Conservation (phyloP, 2,113 vertebrate genomes). For the Paraplagusia blochii region DNA sequence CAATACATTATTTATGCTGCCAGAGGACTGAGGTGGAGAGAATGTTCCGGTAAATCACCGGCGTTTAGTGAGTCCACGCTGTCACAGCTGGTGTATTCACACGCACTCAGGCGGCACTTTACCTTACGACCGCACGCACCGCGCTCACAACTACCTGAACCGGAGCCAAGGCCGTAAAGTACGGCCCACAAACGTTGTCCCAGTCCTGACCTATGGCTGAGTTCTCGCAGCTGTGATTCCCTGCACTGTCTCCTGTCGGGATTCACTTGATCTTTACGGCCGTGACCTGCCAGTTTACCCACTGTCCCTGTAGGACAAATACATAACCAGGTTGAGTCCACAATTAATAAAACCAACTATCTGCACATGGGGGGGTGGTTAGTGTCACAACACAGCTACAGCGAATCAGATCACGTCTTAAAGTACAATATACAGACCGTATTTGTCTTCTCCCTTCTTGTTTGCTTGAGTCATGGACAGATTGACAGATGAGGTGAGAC, state of each 20-base stretch:
- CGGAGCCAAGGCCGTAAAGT: slow-evolving; percentile 58
- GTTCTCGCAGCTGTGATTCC: slow-evolving; percentile 59
- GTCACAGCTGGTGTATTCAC: slow-evolving; percentile 38
- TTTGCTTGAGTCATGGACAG: no score
- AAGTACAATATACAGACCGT: no score
- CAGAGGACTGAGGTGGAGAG: slow-evolving; percentile 41
- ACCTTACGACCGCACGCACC: slow-evolving; percentile 49
- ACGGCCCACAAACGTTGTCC: slow-evolving; percentile 62
- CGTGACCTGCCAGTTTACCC: slow-evolving; percentile 45
- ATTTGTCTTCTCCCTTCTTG: no score
- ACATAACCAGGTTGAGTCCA: background rate
- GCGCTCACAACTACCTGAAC: slow-evolving; percentile 45
- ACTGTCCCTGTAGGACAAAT: slow-evolving; percentile 15
- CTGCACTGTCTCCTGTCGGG: slow-evolving; percentile 45
- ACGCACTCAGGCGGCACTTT: slow-evolving; percentile 35
- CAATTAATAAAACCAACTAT: background rate
- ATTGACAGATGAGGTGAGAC: no score
- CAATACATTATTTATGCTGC: slow-evolving; percentile 48
- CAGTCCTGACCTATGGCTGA: slow-evolving; percentile 57
- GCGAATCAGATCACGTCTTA: no score
- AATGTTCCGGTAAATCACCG: slow-evolving; percentile 36
- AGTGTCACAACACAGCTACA: no score
- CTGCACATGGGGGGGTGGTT: no score
- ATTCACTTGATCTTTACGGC: slow-evolving; percentile 69
- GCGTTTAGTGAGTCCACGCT: slow-evolving; percentile 40